Evolutionary conservation across 2,888 invertebrate species (phyloP), one percentile per base, ranked within the genome.

Genomic region (Neoitamus cyanurus): DNA sequence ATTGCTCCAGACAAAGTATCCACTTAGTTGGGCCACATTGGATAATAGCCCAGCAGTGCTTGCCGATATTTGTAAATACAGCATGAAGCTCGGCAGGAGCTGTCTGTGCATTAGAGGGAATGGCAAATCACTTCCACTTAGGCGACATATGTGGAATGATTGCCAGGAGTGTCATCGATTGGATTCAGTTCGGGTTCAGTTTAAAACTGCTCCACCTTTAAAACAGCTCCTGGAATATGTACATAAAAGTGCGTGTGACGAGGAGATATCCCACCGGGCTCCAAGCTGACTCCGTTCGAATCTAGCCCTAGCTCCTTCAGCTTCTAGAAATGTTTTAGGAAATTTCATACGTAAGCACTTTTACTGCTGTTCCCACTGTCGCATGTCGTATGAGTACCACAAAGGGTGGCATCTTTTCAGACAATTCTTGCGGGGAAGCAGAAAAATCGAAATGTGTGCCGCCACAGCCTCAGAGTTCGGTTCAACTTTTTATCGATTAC

Each of bases 401-500:
- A 58, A 58, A 58, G 20, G 58, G 25, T 20, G 25, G 25, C 15
- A 58, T 58, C 58, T 9, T 58, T 58, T 58, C 58, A 58, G 58
- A 58, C 58, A 58, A 58, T 15, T 58, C 20, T 20, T 58, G 58
- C 11, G 58, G 25, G 25, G 9, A 1, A 25, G 58, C 58, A 58
- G 9, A 58, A 6, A 20, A 58, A 15, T 25, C 20, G 58, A 15
- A 25, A 9, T 20, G 58, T 25, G 25, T 25, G 20, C 48, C 58
- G 58, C 15, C 7, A 34, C 34, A 5, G 7, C 58, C 58, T 58
- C 34, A 7, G 25, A 58, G 58, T 58, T 58, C 9, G 58, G 31
- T 70, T 70, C 31, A 70, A 70, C 70, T 34, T 73, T 34, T 15
- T n/a, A 73, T 73, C 73, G 73, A 73, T 73, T 73, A 73, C 73